Evolutionary conservation across 2,888 invertebrate species (phyloP).

Genomic region (Ophion obscuratus): DNA sequence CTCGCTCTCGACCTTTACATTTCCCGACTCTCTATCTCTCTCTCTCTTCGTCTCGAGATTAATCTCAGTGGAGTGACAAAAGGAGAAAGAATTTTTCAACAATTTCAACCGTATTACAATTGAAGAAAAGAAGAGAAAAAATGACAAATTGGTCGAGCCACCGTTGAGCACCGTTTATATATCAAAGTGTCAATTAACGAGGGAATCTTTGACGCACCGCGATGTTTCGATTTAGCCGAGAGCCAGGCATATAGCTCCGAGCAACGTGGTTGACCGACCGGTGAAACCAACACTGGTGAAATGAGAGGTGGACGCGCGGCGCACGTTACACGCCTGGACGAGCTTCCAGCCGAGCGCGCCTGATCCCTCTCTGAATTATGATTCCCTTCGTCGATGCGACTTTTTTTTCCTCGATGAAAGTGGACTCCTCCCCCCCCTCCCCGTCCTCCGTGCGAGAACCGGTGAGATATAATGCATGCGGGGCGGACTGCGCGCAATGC

Average conservation of each 20-base stretch:
- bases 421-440: neutral
- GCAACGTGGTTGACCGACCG: neutral
- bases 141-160: neutral
- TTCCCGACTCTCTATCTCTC: neutral
- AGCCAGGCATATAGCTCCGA: neutral
- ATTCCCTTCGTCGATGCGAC: constrained; percentile 21
- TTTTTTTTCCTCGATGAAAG: constrained; percentile 22
- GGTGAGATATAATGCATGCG: neutral
- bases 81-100: neutral
- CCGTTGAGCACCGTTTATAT: neutral
- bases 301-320: neutral
- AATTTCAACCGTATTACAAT: neutral
- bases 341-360: constrained; percentile 32
- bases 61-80: neutral
- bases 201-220: neutral
- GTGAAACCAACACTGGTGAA: neutral
- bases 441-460: neutral
- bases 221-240: neutral
- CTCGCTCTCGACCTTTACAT: constrained; percentile 17
- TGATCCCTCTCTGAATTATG: constrained; percentile 50
- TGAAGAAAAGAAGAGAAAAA: neutral
- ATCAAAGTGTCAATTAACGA: neutral
- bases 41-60: neutral
- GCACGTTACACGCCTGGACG: constrained; percentile 26
- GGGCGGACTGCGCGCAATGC: neutral